phyloP scores from a whole-genome alignment of 2,888 invertebrate genomes.

The Andrena praecox region DNA sequence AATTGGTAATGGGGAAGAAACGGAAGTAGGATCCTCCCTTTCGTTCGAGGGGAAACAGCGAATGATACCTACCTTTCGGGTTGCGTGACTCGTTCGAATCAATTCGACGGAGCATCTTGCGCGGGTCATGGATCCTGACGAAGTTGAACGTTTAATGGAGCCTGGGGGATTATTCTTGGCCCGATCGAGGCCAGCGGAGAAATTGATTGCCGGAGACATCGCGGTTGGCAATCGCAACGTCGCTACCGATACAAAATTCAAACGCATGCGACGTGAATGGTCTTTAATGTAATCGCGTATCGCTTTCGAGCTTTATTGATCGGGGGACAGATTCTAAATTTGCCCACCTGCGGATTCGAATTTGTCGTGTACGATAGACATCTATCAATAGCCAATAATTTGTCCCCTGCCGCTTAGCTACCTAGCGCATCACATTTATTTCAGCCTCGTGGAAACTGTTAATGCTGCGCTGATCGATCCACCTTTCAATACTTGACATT shows the following conservation, averaged over 20 bases:
- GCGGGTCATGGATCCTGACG: conserved; percentile 19
- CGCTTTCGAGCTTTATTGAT: conserved; percentile 76
- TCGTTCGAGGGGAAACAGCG: not conserved
- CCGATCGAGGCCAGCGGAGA: conserved; percentile 31
- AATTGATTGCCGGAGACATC: conserved; percentile 76
- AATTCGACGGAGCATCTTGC: conserved; percentile 5
- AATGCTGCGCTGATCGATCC: conserved; percentile 34
- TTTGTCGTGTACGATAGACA: conserved; percentile 22
- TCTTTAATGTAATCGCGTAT: conserved; percentile 76
- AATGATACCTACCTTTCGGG: not conserved
- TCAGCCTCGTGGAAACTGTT: conserved; percentile 20
- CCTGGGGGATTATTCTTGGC: conserved; percentile 38
- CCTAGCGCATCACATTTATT: conserved; percentile 44
- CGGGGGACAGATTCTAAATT: conserved; percentile 60
- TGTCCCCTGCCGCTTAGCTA: conserved; percentile 28
- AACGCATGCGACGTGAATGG: conserved; percentile 45
- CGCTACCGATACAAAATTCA: conserved; percentile 76
- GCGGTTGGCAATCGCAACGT: conserved; percentile 77
- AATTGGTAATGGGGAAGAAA: not conserved
- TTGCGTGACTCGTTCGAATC: not conserved
- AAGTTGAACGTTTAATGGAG: not conserved
- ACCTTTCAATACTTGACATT: not conserved
- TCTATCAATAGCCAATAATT: conserved; percentile 57
- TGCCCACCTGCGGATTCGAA: conserved; percentile 27
- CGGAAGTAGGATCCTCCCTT: not conserved